phyloP scores from a whole-genome alignment of 2,113 vertebrate genomes.

The Mobula birostris region DNA sequence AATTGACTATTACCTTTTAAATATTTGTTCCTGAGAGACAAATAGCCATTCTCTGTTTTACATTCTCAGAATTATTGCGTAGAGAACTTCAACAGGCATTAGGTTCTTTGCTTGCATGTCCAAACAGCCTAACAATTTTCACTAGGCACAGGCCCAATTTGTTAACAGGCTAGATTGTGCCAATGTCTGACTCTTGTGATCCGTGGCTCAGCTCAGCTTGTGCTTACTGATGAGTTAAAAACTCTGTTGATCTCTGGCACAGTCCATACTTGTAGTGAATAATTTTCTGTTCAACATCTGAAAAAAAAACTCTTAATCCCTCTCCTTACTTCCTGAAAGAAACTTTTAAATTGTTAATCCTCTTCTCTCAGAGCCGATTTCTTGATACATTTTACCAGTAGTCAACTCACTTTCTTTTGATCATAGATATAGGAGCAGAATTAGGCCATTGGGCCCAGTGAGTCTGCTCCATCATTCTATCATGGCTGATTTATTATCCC shows the following conservation, averaged over 20 bases:
- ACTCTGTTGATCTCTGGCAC: background rate
- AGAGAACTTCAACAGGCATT: background rate
- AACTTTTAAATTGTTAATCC: background rate
- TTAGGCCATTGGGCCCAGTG: too few relatives aligned
- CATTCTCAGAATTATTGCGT: background rate
- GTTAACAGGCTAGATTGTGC: background rate
- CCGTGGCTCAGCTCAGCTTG: too few relatives aligned
- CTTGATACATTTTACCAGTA: background rate
- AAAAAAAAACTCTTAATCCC: background rate
- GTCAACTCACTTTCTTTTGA: too few relatives aligned
- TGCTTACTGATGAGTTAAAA: background rate
- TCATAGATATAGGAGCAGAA: too few relatives aligned
- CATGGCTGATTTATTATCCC: too few relatives aligned
- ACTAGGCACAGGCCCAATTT: background rate
- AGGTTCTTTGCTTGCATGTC: background rate
- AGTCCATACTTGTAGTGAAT: background rate
- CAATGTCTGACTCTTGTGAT: background rate
- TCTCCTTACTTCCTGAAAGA: background rate
- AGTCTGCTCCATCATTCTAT: too few relatives aligned
- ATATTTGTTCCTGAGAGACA: too few relatives aligned
- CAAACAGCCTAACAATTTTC: background rate
- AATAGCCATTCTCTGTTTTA: too few relatives aligned
- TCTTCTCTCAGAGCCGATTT: background rate
- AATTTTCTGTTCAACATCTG: background rate
- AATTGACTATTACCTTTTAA: too few relatives aligned